A percentile compares a stretch with the other conserved stretches of the same genome.
These are phyloP conservation scores for Corythaeola cristata DNA, from an alignment of 2,113 vertebrate genomes.

Conservation along the genomic window DNA sequence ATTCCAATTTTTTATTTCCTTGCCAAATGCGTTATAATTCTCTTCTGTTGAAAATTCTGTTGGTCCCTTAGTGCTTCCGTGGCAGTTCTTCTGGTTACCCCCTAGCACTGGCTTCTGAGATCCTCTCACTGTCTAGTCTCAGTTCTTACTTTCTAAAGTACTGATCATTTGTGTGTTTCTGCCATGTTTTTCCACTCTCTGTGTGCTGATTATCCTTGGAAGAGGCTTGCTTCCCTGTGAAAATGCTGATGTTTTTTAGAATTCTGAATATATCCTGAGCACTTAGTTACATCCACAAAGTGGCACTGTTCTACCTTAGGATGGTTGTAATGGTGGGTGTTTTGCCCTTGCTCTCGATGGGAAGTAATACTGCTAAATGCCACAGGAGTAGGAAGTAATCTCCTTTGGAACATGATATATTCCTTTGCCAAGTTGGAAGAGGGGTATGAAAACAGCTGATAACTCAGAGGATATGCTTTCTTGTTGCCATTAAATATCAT, in stretches of 20 bases:
- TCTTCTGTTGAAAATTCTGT: neutral
- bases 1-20: neutral
- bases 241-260: neutral
- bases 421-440: neutral
- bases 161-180: neutral
- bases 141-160: neutral
- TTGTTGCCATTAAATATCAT: neutral
- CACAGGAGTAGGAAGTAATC: neutral
- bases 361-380: neutral
- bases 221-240: neutral
- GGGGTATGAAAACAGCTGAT: neutral
- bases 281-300: neutral
- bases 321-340: neutral
- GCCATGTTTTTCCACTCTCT: neutral
- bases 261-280: neutral
- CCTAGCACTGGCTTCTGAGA: neutral
- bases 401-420: neutral
- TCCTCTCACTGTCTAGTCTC: neutral
- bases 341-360: neutral
- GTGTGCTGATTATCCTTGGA: neutral
- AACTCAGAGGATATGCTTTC: neutral
- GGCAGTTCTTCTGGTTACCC: neutral
- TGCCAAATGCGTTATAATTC: neutral
- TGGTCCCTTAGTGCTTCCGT: neutral
- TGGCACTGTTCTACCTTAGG: neutral